These are phyloP conservation scores for Meiosimyza decipiens DNA, from an alignment of 2,888 invertebrate species.

Conservation along the genomic window DNA sequence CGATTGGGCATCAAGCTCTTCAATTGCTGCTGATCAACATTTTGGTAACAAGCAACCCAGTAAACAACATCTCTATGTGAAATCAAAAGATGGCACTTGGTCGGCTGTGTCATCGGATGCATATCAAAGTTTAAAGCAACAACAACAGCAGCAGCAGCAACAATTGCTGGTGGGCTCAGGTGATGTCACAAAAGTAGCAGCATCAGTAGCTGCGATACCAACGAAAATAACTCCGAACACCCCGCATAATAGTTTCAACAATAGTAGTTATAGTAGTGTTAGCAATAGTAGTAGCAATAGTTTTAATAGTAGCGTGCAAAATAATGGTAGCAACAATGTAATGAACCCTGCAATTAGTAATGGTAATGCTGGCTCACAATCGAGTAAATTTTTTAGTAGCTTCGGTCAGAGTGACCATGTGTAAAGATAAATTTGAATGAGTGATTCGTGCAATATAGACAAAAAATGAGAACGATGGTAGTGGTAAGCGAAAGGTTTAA, in stretches of 20 bases:
- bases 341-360: slow-evolving; percentile 21
- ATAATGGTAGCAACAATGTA: slow-evolving; percentile 40
- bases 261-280: slow-evolving; percentile 47
- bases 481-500: not conserved
- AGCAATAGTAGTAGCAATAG: slow-evolving; percentile 48
- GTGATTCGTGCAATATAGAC: not conserved
- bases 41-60: slow-evolving; percentile 62
- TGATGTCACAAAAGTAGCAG: slow-evolving; percentile 49
- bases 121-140: slow-evolving; percentile 61
- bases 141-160: slow-evolving; percentile 53
- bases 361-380: slow-evolving; percentile 39
- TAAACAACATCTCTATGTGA: slow-evolving; percentile 65
- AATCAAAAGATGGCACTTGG: slow-evolving; percentile 66
- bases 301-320: slow-evolving; percentile 46
- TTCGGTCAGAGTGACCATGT: slow-evolving; percentile 66
- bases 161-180: slow-evolving; percentile 52
- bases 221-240: slow-evolving; percentile 46
- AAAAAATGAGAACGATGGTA: too few species aligned
- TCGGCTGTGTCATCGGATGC: slow-evolving; percentile 64
- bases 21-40: slow-evolving; percentile 57
- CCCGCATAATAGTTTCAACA: slow-evolving; percentile 40
- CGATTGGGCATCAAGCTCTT: slow-evolving; percentile 61
- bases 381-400: slow-evolving; percentile 66
- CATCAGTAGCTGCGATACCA: slow-evolving; percentile 52
- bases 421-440: slow-evolving; percentile 47